A percentile compares a stretch with the other conserved stretches of the same genome.
These are phyloP conservation scores for Agrochola macilenta DNA, from an alignment of 2,888 invertebrate genomes.

Conservation along the genomic window DNA sequence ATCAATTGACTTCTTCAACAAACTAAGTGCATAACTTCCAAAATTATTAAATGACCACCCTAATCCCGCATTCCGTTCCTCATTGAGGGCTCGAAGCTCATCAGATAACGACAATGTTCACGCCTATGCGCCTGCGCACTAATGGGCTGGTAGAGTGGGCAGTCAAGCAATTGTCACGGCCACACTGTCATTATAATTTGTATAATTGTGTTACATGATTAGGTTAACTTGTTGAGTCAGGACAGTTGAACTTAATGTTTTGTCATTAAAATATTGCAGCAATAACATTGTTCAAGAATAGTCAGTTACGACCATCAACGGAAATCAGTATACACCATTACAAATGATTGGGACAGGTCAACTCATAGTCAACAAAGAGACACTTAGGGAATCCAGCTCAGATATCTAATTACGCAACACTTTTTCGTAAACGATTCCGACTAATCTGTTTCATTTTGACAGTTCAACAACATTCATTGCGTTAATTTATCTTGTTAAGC, in stretches of 20 bases:
- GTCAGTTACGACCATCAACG: background rate
- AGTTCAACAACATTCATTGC: too few species aligned
- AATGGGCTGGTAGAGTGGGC: constrained; percentile 41
- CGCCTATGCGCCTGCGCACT: constrained; percentile 58
- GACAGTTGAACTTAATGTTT: constrained; percentile 10
- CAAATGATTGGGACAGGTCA: too few species aligned
- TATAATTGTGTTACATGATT: constrained; percentile 52
- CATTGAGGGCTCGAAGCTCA: constrained; percentile 40
- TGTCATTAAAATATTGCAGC: constrained; percentile 1
- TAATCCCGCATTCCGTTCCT: constrained; percentile 48
- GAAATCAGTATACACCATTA: background rate
- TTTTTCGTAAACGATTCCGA: too few species aligned
- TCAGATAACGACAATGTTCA: constrained; percentile 65
- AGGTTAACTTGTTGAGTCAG: constrained; percentile 2
- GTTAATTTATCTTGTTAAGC: too few species aligned
- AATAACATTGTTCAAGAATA: background rate
- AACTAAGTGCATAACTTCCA: constrained; percentile 3
- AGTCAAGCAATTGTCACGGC: constrained; percentile 54
- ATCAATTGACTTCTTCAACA: background rate
- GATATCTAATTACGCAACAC: too few species aligned
- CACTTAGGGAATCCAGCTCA: too few species aligned
- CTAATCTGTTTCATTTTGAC: too few species aligned
- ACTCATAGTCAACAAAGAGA: too few species aligned
- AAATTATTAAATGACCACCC: constrained; percentile 19
- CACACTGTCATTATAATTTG: constrained; percentile 56